Evolutionary conservation across 2,797 vertebrate species (phyloP), one percentile per base, ranked within the genome.

Genomic region (Simalia tracyae): DNA sequence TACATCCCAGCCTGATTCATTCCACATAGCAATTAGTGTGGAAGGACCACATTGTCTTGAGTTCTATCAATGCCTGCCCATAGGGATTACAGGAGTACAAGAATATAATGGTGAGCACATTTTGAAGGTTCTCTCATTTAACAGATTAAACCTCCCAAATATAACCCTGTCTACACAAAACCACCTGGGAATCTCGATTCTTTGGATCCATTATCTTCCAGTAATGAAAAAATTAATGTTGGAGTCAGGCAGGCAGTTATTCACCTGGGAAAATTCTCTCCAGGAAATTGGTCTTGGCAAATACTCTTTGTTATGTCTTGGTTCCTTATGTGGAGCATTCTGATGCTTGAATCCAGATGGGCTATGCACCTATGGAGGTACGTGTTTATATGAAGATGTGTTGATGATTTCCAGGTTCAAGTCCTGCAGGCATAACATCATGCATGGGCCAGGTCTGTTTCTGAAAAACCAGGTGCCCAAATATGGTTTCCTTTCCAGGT

Each of bases 351-450:
- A 88, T 91, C 46, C 86, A 91, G 68, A 88, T 61, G 84, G 22
- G 66, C 46, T 88, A 61, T 22, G 36, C 4, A 57, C 26, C 22
- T 66, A 31, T 42, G 66, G 10, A 63, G 46, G 15, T 64, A 12
- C 54, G 3, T 86, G 31, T 76, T 50, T 76, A 50, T 31, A 61
- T 90, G n/a, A 86, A 90, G 50, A 24, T 31, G 61, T 31, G 22
- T 56, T 54, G 50, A 86, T 90, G 89, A 56, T 66, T 64, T 90
- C 89, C 46, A 91, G 42, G 42, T 88, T 91, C 66, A 81, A n/a
- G 57, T 91, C 66, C 57, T 24, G 15, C 86, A 42, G 86, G 64
- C 64, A 60, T 57, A 87, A 60, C 31, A 46, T 59, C 64, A 86
- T 6, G 50, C 63, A 59, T 68, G 6, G 31, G 31, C 9, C 36